Evolutionary conservation across 35 echinoderm and acorn worm species (phyloP).

Genomic region (Apostichopus californicus): DNA sequence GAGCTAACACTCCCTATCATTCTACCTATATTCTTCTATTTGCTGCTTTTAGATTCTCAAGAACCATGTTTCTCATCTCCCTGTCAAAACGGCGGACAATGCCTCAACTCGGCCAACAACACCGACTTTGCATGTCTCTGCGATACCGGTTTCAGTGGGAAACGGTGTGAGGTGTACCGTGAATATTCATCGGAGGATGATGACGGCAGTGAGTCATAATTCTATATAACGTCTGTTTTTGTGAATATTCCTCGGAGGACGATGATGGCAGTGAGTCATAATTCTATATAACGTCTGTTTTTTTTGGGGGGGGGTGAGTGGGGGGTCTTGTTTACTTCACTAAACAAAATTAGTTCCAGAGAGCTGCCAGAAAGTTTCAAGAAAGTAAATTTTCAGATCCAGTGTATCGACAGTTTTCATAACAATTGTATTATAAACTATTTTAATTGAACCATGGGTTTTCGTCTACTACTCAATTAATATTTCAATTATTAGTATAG

Average conservation of each 20-base stretch:
- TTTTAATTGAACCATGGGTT: too few relatives aligned
- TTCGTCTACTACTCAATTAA: too few relatives aligned
- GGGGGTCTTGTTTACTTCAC: too few relatives aligned
- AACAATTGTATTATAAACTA: too few relatives aligned
- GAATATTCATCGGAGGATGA: constrained; percentile 32
- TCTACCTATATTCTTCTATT: background rate
- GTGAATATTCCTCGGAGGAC: constrained; percentile 20
- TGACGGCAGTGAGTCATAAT: background rate
- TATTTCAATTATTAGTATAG: too few relatives aligned
- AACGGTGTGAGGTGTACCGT: constrained; percentile 35
- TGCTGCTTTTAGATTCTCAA: background rate
- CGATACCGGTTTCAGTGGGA: constrained; percentile 40
- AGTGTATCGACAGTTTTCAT: too few relatives aligned
- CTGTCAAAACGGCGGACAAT: constrained; percentile 48
- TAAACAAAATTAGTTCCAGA: too few relatives aligned
- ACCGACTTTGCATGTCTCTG: constrained; percentile 44
- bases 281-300: background rate
- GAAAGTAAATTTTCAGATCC: too few relatives aligned
- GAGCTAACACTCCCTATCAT: too few relatives aligned
- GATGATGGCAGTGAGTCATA: constrained; percentile 10
- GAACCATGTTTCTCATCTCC: constrained; percentile 32
- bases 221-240: background rate
- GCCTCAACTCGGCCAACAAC: constrained; percentile 22
- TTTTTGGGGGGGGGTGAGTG: too few relatives aligned
- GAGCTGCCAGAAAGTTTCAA: too few relatives aligned